Conservation (phyloP, 2,113 vertebrate genomes). For the Pycnonotus jocosus region DNA sequence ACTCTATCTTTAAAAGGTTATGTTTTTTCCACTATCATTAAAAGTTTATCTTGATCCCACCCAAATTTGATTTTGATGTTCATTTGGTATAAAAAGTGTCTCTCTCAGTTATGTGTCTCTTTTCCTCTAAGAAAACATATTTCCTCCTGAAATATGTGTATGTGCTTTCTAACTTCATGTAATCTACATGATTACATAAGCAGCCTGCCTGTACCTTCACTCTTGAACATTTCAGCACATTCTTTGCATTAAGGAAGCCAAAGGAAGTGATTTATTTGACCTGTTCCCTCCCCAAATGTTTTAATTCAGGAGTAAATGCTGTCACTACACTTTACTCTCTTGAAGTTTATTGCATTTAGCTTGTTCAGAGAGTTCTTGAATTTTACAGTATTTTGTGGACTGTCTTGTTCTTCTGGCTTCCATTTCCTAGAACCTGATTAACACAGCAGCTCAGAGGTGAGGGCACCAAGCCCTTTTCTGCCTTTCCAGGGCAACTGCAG, state of each 20-base stretch:
- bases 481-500: not conserved
- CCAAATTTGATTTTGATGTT: not conserved
- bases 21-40: not conserved
- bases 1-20: not conserved
- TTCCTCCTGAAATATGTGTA: not conserved
- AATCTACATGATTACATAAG: not conserved
- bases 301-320: not conserved
- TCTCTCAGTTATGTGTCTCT: not conserved
- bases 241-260: not conserved
- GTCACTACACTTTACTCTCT: not conserved
- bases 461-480: not conserved
- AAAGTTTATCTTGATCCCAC: not conserved
- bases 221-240: conserved; percentile 1
- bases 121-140: not conserved
- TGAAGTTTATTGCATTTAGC: not conserved
- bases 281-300: not conserved
- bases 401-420: not conserved
- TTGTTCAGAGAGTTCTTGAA: not conserved
- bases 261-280: not conserved
- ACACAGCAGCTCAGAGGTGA: not conserved
- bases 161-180: not conserved
- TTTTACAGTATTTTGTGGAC: not conserved
- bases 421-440: not conserved
- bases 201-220: not conserved
- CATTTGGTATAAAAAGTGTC: not conserved